Conservation (phyloP, 2,797 vertebrate genomes). For the Muscicapa striata region DNA sequence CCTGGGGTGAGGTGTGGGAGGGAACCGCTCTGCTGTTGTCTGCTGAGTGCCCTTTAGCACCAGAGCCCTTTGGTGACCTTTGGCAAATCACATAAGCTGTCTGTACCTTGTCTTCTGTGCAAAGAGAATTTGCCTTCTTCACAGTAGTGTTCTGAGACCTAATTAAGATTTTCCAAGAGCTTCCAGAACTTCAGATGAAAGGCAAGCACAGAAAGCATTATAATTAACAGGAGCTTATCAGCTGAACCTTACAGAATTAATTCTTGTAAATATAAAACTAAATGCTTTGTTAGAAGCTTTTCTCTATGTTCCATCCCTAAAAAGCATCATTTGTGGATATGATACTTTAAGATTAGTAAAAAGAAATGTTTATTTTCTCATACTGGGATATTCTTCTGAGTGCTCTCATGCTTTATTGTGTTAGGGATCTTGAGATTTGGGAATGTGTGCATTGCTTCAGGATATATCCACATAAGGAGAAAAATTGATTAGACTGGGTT, state of each 20-base stretch:
- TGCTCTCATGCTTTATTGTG: not conserved
- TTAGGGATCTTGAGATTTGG: constrained; percentile 45
- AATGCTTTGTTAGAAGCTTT: not conserved
- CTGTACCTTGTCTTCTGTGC: not conserved
- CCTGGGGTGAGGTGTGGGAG: not conserved
- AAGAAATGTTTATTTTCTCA: not conserved
- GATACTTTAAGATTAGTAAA: not conserved
- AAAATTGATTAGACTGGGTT: not conserved
- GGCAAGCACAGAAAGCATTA: not conserved
- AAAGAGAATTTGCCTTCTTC: not conserved
- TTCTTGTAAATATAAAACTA: not conserved
- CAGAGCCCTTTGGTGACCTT: not conserved
- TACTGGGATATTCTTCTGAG: not conserved
- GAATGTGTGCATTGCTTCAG: not conserved
- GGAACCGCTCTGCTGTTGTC: not conserved
- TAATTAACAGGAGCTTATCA: constrained; percentile 32
- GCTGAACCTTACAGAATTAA: not conserved
- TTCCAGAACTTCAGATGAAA: constrained; percentile 35
- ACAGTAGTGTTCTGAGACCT: constrained; percentile 28
- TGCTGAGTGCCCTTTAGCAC: not conserved
- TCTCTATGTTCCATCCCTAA: not conserved
- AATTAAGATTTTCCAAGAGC: constrained; percentile 35
- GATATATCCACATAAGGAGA: not conserved
- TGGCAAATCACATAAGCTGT: not conserved
- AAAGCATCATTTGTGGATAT: not conserved